Conservation (phyloP, 2,113 vertebrate species). For the Prionailurus viverrinus region DNA sequence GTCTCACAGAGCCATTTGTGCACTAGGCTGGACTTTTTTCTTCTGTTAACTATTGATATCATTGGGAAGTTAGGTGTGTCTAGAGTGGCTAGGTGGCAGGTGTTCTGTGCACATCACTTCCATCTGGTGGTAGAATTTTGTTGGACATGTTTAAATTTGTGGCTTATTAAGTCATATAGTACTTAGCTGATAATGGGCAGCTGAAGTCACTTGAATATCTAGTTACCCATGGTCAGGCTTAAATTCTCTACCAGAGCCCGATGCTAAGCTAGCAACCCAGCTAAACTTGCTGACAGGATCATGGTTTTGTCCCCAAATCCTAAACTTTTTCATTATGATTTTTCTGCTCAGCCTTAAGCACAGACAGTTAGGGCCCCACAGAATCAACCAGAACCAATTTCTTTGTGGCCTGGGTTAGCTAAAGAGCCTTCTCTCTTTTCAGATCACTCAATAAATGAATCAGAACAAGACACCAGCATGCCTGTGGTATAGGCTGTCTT, state of each 20-base stretch:
- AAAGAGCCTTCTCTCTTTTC: background rate
- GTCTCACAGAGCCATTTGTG: slow-evolving; percentile 12
- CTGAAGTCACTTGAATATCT: background rate
- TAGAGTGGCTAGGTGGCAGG: background rate
- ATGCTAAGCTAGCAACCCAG: background rate
- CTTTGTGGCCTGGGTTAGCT: background rate
- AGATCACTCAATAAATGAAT: slow-evolving; percentile 33
- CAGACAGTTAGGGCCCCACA: background rate
- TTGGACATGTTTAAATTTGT: slow-evolving; percentile 2
- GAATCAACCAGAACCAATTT: background rate
- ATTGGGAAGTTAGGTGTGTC: background rate
- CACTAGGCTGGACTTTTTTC: background rate
- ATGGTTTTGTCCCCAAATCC: background rate
- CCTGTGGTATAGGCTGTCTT: background rate
- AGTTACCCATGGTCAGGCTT: background rate
- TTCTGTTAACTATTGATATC: slow-evolving; percentile 7
- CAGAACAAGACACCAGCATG: background rate
- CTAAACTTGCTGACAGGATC: slow-evolving; percentile 25
- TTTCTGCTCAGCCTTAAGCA: slow-evolving; percentile 23
- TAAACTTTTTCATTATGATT: slow-evolving; percentile 6
- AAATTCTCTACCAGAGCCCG: background rate
- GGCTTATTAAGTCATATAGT: background rate
- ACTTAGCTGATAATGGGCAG: background rate
- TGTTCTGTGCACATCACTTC: background rate
- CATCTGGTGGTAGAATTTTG: background rate